Base-by-base conservation (phyloP, 2,113 vertebrate genomes). In the Megaleporinus macrocephalus region DNA sequence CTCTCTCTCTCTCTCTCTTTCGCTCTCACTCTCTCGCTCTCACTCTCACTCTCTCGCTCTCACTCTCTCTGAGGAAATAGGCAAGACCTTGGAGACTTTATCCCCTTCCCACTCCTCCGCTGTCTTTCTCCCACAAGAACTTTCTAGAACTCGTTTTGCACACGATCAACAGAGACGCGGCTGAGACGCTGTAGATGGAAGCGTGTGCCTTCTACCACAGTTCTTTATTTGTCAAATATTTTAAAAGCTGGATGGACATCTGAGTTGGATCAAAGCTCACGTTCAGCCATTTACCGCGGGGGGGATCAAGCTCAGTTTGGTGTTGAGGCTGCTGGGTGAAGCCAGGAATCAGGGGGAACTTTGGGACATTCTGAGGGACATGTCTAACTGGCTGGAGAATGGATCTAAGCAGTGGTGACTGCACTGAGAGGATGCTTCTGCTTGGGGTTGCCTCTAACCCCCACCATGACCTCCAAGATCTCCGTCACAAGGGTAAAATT, bases 401-500 rank as follows among this genome's bases (percentile, higher is more conserved):
- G 75, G 53, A 91, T 91, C 90, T 87, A 76, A 27, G 79, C 59
- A 51, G 73, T 78, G 55, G 78, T 63, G 14, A 41, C 26, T 5
- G 68, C 74, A 27, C 85, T 5, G 87, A 89, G 12, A 80, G 27
- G 69, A 49, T 83, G 68, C 85, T 90, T n/a, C 57, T 91, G 69
- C 71, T 91, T 4, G 36, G 84, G 44, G 80, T 6, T 22, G 65
- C 84, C 66, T 75, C 74, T 29, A 86, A 85, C 61, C 0, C 63
- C 29, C 86, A 83, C 62, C 57, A 84, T 63, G 81, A 89, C 71
- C 84, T 90, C 83, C 86, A 89, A 65, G 80, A 89, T 80, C 84
- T 91, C 83, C 86, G 89, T 59, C 83, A 88, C 66, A 91, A 86
- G 49, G 90, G 90, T 63, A 88, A 86, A 84, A 86, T 88, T 27